These are phyloP conservation scores for Brotula barbata DNA, from an alignment of 2,797 vertebrate species.

Conservation along the genomic window DNA sequence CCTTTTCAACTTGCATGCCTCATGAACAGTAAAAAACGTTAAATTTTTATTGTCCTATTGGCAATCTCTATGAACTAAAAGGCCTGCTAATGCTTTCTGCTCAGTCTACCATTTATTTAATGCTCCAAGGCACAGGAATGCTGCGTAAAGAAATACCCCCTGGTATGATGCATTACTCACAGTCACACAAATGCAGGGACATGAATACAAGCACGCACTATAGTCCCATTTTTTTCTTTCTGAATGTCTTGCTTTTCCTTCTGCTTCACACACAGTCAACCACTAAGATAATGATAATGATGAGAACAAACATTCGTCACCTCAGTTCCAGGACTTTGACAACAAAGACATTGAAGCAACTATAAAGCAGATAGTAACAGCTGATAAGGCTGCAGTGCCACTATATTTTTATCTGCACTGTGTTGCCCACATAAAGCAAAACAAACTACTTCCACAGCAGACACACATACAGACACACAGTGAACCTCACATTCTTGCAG, in stretches of 20 bases:
- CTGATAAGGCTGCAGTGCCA: neutral
- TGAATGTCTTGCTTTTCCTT: neutral
- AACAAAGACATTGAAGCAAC: neutral
- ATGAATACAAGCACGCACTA: slow-evolving; percentile 10
- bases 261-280: slow-evolving; percentile 3
- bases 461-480: neutral
- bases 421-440: neutral
- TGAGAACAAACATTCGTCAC: slow-evolving; percentile 18
- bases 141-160: slow-evolving; percentile 49
- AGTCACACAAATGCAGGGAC: slow-evolving; percentile 12
- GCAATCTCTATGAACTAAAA: slow-evolving; percentile 62
- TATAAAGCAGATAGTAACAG: too few relatives aligned
- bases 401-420: too few relatives aligned
- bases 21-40: slow-evolving; percentile 30
- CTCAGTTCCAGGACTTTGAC: neutral
- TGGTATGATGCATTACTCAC: slow-evolving; percentile 26
- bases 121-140: slow-evolving; percentile 60
- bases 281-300: slow-evolving; percentile 9
- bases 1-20: slow-evolving; percentile 32
- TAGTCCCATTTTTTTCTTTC: neutral
- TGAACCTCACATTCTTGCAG: too few relatives aligned
- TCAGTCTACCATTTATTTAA: slow-evolving; percentile 64
- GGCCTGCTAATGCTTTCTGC: slow-evolving; percentile 67
- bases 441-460: neutral
- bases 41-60: slow-evolving; percentile 44